Base-by-base conservation (phyloP, 2,113 vertebrate species). In the Falcunculus frontatus region DNA sequence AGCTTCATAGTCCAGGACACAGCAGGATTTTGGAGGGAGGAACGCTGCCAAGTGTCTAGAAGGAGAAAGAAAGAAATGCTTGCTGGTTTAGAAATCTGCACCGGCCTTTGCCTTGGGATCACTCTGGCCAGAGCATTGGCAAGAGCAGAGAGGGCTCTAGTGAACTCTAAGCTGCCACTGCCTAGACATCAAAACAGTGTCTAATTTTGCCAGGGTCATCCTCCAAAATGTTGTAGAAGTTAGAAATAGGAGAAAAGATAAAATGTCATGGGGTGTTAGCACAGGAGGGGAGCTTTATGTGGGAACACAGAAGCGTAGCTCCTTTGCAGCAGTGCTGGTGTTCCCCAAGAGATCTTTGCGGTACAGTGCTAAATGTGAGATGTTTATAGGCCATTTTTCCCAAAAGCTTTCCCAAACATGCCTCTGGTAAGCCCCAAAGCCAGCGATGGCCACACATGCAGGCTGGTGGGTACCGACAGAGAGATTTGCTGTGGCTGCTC, bases 391-490 rank as follows among this genome's bases (percentile, higher is more conserved):
- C 14, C 11, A 22, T 59, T 95, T 92, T 63, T 3, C 26, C 23
- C 19, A 35, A 70, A 7, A 46, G 10, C 11, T 77, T 86, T 73
- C 47, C 42, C 46, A 77, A 57, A 53, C 0, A 0, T 26, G 22
- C 7, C 25, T 85, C 70, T 39, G 7, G 50, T 49, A 55, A 83
- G 32, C 46, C 17, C 29, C 16, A 14, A 56, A 55, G 70, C 33
- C 75, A 65, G 22, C 0, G 0, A 32, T 6, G 27, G 35, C 46
- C 13, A 50, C 63, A 63, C 0, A 0, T 16, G n/a, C 23, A 74
- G 68, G 6, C 32, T 87, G 68, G 41, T 37, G 35, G 37, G 32
- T 70, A 50, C 39, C 1, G 26, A 25, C 37, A 63, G 55, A 42
- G 52, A 1, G 5, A n/a, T 70, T 35, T 85, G 13, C 53, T 68